These are phyloP conservation scores for Tenthredo amoena DNA, from an alignment of 2,888 invertebrate genomes.

Conservation along the genomic window DNA sequence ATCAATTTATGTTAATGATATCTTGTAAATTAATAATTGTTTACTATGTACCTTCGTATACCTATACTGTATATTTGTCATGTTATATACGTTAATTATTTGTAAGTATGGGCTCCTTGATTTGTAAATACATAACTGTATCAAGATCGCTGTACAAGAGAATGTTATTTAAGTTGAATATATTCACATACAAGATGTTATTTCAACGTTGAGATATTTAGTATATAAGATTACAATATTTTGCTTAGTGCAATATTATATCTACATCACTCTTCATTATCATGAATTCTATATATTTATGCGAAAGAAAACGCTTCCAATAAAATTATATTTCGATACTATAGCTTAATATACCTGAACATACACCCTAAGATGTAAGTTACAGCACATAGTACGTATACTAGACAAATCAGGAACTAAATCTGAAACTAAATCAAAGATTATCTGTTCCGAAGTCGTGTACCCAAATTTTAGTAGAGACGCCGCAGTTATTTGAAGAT, in stretches of 20 bases:
- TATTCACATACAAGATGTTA: constrained; percentile 1
- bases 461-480: too few relatives aligned
- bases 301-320: constrained; percentile 19
- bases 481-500: too few relatives aligned
- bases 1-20: constrained; percentile 5
- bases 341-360: neutral
- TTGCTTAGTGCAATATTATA: neutral
- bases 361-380: neutral
- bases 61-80: constrained; percentile 23
- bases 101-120: constrained; percentile 43
- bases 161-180: constrained; percentile 33
- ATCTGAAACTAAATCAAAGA: too few relatives aligned
- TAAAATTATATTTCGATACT: constrained; percentile 41
- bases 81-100: constrained; percentile 33
- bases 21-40: constrained; percentile 27
- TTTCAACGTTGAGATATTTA: neutral
- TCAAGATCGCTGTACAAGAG: neutral
- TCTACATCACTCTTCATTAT: constrained; percentile 11
- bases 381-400: too few relatives aligned
- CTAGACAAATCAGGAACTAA: too few relatives aligned
- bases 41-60: neutral
- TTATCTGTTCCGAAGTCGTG: too few relatives aligned
- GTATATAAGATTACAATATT: neutral
- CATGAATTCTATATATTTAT: constrained; percentile 29
- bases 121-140: constrained; percentile 35